phyloP scores from a whole-genome alignment of 2,797 vertebrate species.

The Eospalax fontanierii region DNA sequence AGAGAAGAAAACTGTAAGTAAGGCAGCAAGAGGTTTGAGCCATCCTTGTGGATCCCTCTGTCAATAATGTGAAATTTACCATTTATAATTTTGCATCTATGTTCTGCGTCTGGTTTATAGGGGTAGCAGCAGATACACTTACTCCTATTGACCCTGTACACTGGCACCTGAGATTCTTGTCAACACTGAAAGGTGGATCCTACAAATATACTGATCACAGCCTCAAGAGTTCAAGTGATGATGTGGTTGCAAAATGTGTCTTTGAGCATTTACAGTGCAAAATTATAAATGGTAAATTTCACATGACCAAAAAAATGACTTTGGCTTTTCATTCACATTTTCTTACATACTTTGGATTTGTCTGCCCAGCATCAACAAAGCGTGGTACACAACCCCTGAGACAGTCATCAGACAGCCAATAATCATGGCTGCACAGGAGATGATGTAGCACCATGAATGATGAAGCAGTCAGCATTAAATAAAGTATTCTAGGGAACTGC shows the following conservation, averaged over 20 bases:
- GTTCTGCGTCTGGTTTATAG: not conserved
- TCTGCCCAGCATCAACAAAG: slow-evolving; percentile 42
- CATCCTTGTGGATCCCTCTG: not conserved
- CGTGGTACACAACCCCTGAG: not conserved
- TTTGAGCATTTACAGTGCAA: not conserved
- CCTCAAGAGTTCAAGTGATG: not conserved
- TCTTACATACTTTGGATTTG: slow-evolving; percentile 43
- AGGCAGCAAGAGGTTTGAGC: slow-evolving; percentile 14
- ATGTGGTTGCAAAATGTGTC: slow-evolving; percentile 38
- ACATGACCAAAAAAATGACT: slow-evolving; percentile 54
- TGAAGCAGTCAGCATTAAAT: slow-evolving; percentile 41
- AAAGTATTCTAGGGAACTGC: not conserved
- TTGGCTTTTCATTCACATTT: slow-evolving; percentile 49
- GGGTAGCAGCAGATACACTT: not conserved
- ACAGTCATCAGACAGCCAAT: slow-evolving; percentile 20
- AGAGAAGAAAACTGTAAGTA: not conserved
- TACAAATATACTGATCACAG: not conserved
- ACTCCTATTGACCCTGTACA: not conserved
- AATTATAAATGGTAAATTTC: slow-evolving; percentile 61
- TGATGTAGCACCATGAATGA: slow-evolving; percentile 13
- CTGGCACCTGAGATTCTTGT: not conserved
- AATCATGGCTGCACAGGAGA: not conserved
- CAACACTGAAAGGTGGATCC: not conserved
- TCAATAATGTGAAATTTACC: too few relatives aligned
- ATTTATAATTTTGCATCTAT: too few relatives aligned